These are phyloP conservation scores for Cichlasoma orientale DNA, from an alignment of 2,797 vertebrate genomes.

Conservation along the genomic window DNA sequence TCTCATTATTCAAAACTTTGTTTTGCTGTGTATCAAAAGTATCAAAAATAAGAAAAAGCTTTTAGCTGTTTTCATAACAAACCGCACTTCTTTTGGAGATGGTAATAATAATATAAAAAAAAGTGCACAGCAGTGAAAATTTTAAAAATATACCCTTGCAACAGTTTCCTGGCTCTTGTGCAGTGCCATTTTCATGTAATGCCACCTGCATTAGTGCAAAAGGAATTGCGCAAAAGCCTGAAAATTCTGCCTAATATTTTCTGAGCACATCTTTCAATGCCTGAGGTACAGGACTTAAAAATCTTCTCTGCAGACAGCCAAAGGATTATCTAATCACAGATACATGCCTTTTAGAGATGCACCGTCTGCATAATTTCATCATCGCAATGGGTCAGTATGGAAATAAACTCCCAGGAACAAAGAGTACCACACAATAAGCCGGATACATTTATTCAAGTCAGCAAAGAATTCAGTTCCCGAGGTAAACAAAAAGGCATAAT, in stretches of 20 bases:
- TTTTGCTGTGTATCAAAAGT: neutral
- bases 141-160: neutral
- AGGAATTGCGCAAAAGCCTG: neutral
- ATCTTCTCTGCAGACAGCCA: neutral
- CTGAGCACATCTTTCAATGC: neutral
- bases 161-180: neutral
- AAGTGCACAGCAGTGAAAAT: neutral
- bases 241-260: constrained; percentile 1
- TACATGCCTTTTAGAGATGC: constrained; percentile 16
- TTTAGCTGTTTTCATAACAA: neutral
- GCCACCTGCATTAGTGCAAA: neutral
- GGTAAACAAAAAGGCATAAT: constrained; percentile 35
- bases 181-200: neutral
- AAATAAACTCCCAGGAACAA: constrained; percentile 17
- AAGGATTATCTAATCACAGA: constrained; percentile 16
- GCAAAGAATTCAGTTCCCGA: constrained; percentile 19
- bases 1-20: neutral
- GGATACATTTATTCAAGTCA: constrained; percentile 30
- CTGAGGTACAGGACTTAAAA: neutral
- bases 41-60: neutral
- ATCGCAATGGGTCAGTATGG: constrained; percentile 14
- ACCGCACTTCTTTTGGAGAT: neutral
- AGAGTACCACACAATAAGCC: constrained; percentile 16
- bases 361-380: constrained; percentile 21
- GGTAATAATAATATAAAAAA: neutral